Conservation (phyloP, 2,888 invertebrate genomes). For the Eretmocerus hayati region DNA sequence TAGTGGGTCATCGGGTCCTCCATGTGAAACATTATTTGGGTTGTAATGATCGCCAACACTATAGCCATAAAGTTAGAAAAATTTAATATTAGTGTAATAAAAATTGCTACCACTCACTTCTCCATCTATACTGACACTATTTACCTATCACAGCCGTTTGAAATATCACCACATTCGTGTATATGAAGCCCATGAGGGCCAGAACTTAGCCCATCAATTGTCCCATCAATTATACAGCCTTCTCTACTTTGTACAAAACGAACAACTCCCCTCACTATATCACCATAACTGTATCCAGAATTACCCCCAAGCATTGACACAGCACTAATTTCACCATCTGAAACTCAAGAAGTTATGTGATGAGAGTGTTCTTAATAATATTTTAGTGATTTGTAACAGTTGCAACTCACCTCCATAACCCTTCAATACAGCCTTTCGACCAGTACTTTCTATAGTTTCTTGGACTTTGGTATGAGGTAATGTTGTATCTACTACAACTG, state of each 20-base stretch:
- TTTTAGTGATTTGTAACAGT: not conserved
- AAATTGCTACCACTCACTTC: too few species aligned
- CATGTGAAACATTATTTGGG: conserved; percentile 50
- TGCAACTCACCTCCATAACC: conserved; percentile 62
- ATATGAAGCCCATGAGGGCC: conserved; percentile 57
- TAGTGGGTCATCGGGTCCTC: conserved; percentile 47
- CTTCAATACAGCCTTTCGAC: conserved; percentile 67
- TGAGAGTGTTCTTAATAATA: not conserved
- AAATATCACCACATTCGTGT: conserved; percentile 70
- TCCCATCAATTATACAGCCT: conserved; percentile 73
- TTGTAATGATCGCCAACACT: conserved; percentile 60
- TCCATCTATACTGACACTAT: too few species aligned
- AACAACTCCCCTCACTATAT: conserved; percentile 63
- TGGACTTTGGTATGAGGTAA: conserved; percentile 52
- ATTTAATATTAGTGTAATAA: not conserved
- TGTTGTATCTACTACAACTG: conserved; percentile 62
- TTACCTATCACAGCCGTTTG: conserved; percentile 56
- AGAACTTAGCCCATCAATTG: conserved; percentile 67
- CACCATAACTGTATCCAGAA: conserved; percentile 46
- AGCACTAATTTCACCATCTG: conserved; percentile 55
- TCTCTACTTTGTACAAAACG: conserved; percentile 60
- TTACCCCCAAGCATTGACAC: conserved; percentile 60
- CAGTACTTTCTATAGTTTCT: conserved; percentile 52
- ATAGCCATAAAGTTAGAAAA: conserved; percentile 14
- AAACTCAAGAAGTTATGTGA: too few species aligned